Evolutionary conservation across 2,888 invertebrate genomes (phyloP).

Genomic region (Abscondita cerata): DNA sequence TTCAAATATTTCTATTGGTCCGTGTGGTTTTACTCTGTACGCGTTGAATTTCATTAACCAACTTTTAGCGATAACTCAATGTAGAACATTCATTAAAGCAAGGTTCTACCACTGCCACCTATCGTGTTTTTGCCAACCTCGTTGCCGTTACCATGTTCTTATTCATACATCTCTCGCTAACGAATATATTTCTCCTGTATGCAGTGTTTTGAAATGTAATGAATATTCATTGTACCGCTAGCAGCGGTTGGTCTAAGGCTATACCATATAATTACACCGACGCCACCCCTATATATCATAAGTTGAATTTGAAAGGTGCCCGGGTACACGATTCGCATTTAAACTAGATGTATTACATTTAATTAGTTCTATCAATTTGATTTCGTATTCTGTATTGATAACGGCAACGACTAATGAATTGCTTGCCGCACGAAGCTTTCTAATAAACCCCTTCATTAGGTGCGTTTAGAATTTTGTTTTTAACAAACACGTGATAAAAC

Average conservation of each 20-base stretch:
- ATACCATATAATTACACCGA: conserved; percentile 54
- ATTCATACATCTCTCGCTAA: conserved; percentile 43
- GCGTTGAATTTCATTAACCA: conserved; percentile 29
- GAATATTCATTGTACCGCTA: conserved; percentile 56
- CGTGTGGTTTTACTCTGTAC: not conserved
- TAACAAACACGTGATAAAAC: conserved; percentile 9
- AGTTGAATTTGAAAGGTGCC: conserved; percentile 55
- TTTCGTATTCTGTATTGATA: conserved; percentile 32
- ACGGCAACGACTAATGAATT: conserved; percentile 23
- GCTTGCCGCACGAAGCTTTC: conserved; percentile 13
- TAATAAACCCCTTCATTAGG: conserved; percentile 10
- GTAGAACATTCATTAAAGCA: conserved; percentile 40
- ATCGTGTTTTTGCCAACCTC: conserved; percentile 39
- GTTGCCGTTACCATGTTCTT: conserved; percentile 33
- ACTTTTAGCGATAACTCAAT: conserved; percentile 28
- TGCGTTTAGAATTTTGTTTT: conserved; percentile 11
- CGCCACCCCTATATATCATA: conserved; percentile 53
- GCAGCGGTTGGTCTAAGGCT: conserved; percentile 53
- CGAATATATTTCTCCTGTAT: conserved; percentile 40
- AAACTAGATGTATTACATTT: conserved; percentile 52
- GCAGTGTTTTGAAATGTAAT: conserved; percentile 52
- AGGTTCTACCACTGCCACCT: conserved; percentile 30
- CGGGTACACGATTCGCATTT: conserved; percentile 52
- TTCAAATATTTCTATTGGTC: not conserved
- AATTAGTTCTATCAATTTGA: conserved; percentile 48